Percentiles rank a stretch among this genome's conserved stretches.
Evolutionary conservation across 2,113 vertebrate genomes (phyloP).

Genomic region (Hucho hucho): DNA sequence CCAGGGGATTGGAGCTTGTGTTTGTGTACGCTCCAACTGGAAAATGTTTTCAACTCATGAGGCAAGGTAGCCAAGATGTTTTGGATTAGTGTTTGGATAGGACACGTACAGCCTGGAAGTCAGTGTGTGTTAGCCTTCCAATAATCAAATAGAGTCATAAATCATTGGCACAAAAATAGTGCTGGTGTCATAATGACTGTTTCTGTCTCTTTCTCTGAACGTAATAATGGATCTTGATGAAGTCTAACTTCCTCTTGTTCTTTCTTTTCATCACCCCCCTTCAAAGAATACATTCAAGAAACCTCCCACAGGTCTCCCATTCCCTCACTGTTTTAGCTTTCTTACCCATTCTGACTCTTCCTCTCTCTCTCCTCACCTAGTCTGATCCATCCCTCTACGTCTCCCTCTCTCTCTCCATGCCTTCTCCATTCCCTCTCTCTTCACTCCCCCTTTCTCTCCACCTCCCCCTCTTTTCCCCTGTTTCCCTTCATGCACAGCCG

Average conservation of each 20-base stretch:
- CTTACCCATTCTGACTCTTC: background rate
- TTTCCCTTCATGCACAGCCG: constrained; percentile 81
- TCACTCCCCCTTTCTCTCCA: constrained; percentile 38
- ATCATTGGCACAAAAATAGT: too few species aligned
- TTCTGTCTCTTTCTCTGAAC: too few species aligned
- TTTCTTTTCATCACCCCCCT: too few species aligned
- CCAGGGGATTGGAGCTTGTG: constrained; percentile 23
- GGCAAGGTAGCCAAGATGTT: constrained; percentile 7
- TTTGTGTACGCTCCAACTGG: constrained; percentile 25
- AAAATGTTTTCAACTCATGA: constrained; percentile 21
- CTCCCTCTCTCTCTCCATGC: constrained; percentile 30
- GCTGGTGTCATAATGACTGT: too few species aligned
- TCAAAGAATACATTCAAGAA: too few species aligned
- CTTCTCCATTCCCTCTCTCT: constrained; percentile 36
- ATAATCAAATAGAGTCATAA: background rate
- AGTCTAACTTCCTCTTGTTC: too few species aligned
- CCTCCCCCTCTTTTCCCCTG: constrained; percentile 38
- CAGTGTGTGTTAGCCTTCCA: background rate
- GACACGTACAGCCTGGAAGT: background rate
- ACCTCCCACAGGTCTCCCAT: too few species aligned
- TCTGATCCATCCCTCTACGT: background rate
- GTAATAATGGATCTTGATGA: too few species aligned
- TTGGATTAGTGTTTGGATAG: background rate
- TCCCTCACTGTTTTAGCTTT: too few species aligned
- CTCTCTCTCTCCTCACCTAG: background rate